phyloP scores from a whole-genome alignment of 37 sponge, comb jelly and placozoan genomes.

The Cliona cf. orientalis region DNA sequence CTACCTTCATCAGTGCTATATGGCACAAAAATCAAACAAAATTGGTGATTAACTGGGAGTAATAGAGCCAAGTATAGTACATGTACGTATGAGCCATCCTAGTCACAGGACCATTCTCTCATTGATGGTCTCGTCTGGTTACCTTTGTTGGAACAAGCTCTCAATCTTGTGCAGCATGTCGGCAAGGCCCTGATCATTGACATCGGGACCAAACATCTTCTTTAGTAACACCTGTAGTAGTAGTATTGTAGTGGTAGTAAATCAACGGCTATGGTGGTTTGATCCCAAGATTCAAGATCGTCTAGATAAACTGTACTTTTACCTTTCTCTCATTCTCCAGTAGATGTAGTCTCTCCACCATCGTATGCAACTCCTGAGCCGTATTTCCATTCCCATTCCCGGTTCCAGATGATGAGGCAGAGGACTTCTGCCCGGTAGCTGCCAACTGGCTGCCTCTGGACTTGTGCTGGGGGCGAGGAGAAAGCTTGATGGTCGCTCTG shows the following conservation, averaged over 20 bases:
- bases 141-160: slow-evolving; percentile 24
- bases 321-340: slow-evolving; percentile 50
- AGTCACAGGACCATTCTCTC: background rate
- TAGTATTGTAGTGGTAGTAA: background rate
- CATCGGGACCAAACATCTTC: slow-evolving; percentile 40
- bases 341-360: slow-evolving; percentile 20
- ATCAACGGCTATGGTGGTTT: background rate
- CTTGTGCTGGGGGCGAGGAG: background rate
- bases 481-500: slow-evolving; percentile 10
- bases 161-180: slow-evolving; percentile 41
- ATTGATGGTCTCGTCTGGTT: background rate
- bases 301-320: background rate
- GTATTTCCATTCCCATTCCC: background rate
- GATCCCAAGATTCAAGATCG: background rate
- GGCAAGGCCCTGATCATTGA: background rate
- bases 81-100: background rate
- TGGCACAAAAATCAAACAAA: no score
- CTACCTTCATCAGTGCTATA: no score
- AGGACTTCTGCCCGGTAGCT: background rate
- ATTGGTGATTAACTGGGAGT: no score
- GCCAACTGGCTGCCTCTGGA: background rate
- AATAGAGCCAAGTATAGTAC: background rate
- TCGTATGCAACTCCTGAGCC: slow-evolving; percentile 11
- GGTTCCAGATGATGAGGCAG: background rate
- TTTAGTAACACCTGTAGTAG: slow-evolving; percentile 3